These are phyloP conservation scores for Andrena bucephala DNA, from an alignment of 2,888 invertebrate genomes.

Conservation along the genomic window DNA sequence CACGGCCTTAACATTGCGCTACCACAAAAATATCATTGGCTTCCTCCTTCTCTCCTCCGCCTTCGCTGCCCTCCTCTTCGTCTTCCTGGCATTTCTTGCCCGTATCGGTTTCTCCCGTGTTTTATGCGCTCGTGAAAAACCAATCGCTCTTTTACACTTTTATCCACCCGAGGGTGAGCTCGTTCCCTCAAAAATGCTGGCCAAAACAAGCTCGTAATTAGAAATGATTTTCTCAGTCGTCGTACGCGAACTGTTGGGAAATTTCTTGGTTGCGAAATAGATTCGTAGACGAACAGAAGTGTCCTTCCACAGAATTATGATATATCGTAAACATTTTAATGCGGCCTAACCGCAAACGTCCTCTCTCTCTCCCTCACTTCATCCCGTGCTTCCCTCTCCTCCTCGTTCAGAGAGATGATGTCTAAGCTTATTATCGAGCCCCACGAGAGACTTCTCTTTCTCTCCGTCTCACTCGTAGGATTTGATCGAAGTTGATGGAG, in stretches of 20 bases:
- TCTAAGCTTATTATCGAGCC: conserved; percentile 76
- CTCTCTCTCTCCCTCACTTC: background rate
- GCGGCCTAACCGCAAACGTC: conserved; percentile 51
- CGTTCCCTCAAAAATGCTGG: background rate
- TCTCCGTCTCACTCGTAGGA: conserved; percentile 68
- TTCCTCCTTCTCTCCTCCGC: conserved; percentile 55
- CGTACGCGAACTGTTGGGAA: background rate
- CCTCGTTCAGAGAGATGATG: conserved; percentile 57
- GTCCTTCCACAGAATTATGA: conserved; percentile 21
- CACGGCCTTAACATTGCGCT: conserved; percentile 75
- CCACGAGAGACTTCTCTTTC: conserved; percentile 63
- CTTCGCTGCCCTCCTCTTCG: conserved; percentile 20
- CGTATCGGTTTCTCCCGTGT: conserved; percentile 28
- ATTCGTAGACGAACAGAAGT: background rate
- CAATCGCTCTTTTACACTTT: conserved; percentile 24
- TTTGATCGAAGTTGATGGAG: conserved; percentile 80
- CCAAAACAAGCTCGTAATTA: too few species aligned
- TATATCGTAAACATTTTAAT: conserved; percentile 54
- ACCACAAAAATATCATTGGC: conserved; percentile 81
- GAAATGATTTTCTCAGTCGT: background rate
- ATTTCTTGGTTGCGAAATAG: background rate
- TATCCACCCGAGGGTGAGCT: background rate
- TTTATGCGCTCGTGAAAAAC: conserved; percentile 40
- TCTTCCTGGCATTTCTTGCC: conserved; percentile 29
- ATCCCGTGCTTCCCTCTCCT: background rate